These are phyloP conservation scores for Lottia gigantea DNA, from an alignment of 2,888 invertebrate genomes.

Conservation along the genomic window DNA sequence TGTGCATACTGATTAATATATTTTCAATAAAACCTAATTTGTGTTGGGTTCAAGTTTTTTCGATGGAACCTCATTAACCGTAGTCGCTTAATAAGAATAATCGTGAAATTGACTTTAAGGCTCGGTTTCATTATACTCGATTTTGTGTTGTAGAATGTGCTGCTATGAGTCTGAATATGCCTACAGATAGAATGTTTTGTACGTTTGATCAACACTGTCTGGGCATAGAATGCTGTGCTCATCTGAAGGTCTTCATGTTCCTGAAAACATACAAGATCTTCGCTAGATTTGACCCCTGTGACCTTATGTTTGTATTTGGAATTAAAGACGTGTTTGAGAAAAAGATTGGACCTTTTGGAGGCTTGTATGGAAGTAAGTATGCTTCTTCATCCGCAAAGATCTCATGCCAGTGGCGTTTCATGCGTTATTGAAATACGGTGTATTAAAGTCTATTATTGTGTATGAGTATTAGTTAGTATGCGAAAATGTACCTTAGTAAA, in stretches of 20 bases:
- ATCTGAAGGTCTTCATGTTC: conserved; percentile 46
- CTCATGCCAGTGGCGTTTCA: too few relatives aligned
- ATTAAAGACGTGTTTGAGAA: conserved; percentile 32
- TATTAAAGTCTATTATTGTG: too few relatives aligned
- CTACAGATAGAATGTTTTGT: conserved; percentile 42
- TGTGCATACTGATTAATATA: too few relatives aligned
- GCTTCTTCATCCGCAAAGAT: not conserved
- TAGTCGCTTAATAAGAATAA: too few relatives aligned
- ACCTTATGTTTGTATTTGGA: conserved; percentile 37
- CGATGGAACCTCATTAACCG: too few relatives aligned
- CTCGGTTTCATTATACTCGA: too few relatives aligned
- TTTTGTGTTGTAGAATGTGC: conserved; percentile 43
- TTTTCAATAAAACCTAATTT: too few relatives aligned
- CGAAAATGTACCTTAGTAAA: too few relatives aligned
- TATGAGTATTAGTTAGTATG: too few relatives aligned
- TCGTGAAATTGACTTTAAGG: too few relatives aligned
- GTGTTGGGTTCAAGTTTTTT: too few relatives aligned
- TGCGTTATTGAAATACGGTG: too few relatives aligned
- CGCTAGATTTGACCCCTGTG: conserved; percentile 43
- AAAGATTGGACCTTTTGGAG: conserved; percentile 22
- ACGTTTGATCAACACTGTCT: conserved; percentile 46
- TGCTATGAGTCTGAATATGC: conserved; percentile 36
- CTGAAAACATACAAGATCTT: conserved; percentile 45
- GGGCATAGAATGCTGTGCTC: conserved; percentile 51
- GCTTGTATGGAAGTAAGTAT: conserved; percentile 23